Evolutionary conservation across 2,888 invertebrate species (phyloP).

Genomic region (Oxystoma pomonae): DNA sequence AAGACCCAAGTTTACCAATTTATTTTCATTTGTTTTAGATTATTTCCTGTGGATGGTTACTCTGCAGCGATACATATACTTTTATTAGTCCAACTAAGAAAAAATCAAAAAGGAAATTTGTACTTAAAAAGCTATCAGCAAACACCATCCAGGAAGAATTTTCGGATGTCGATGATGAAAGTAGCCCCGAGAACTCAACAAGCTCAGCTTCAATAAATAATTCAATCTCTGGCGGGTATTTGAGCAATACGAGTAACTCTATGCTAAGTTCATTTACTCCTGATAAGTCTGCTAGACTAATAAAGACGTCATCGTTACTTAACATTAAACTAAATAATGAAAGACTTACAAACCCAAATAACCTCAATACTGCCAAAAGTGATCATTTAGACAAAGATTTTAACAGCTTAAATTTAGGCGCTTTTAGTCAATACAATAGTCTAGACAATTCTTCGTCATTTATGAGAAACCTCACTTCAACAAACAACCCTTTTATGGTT

Average conservation of each 20-base stretch:
- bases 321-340: not conserved
- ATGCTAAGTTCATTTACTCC: conserved; percentile 9
- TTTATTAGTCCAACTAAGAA: conserved; percentile 6
- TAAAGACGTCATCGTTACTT: not conserved
- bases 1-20: too few relatives aligned
- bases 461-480: conserved; percentile 10
- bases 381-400: conserved; percentile 18
- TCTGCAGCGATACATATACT: conserved; percentile 16
- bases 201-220: conserved; percentile 8
- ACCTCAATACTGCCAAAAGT: conserved; percentile 24
- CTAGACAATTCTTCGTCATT: conserved; percentile 13
- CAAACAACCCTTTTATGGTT: conserved; percentile 14
- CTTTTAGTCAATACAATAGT: conserved; percentile 6
- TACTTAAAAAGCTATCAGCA: conserved; percentile 19
- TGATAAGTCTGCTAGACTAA: conserved; percentile 9
- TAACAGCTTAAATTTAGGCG: conserved; percentile 19
- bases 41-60: conserved; percentile 16
- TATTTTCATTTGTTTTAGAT: conserved; percentile 22
- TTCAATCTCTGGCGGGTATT: conserved; percentile 9
- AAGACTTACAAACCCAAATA: not conserved
- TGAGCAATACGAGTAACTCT: conserved; percentile 8
- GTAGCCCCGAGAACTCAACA: conserved; percentile 19
- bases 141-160: conserved; percentile 14
- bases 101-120: conserved; percentile 16
- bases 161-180: conserved; percentile 23